Base-by-base conservation (phyloP, 2,113 vertebrate genomes). In the Turdus rufiventris region DNA sequence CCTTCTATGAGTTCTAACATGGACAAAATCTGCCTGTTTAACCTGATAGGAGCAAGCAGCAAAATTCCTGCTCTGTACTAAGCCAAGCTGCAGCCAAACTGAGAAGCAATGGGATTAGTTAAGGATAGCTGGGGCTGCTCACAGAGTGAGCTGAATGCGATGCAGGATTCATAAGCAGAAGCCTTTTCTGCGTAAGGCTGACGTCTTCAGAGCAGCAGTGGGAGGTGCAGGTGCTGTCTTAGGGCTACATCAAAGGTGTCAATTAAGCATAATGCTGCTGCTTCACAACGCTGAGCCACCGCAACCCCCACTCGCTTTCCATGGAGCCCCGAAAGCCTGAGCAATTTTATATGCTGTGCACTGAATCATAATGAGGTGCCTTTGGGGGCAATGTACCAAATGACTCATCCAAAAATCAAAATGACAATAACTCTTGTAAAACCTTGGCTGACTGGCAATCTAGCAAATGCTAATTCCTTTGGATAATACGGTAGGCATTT, bases 1-100 rank as follows among this genome's bases (percentile, higher is more conserved):
- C 98, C 98, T 98, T 98, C 97, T 96, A 98, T 97, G 97, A 98
- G 97, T 94, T 98, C 98, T 97, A 98, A 97, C 98, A 98, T 98
- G 97, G 97, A 97, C 97, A 97, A 95, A 97, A 96, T 66, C 89
- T 96, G 96, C 95, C 91, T 89, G 95, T 90, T 94, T 96, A 95
- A 96, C 85, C 94, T 94, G 91, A 26, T 65, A 96, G 89, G 18
- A 92, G 92, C 89, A 95, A 96, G 90, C 95, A 89, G 95, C 75
- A 61, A 63, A 96, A 91, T 96, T 91, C 91, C 96, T 95, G 93
- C 91, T 93, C 92, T 96, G 94, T 70, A 77, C 96, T 96, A 96
- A 97, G 73, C 88, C 93, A 90, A 72, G 97, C 95, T 90, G 96
- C 95, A 93, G 89, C 61, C 71, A 93, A 91, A 93, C 91, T 94